phyloP scores from a whole-genome alignment of 2,113 vertebrate species.

The Isichthys henryi region DNA sequence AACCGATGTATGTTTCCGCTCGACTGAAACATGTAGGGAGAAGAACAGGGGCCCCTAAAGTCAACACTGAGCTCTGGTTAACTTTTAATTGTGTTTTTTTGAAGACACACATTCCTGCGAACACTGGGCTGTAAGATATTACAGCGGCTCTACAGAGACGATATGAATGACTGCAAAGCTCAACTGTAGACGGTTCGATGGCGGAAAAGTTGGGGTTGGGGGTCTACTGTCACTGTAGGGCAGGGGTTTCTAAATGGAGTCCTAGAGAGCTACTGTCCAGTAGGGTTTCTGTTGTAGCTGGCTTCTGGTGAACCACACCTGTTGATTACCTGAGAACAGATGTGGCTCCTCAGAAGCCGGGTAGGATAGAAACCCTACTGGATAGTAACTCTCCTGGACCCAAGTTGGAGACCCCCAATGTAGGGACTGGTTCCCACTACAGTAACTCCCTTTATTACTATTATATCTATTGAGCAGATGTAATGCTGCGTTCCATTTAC shows the following conservation, averaged over 20 bases:
- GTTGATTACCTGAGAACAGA: too few relatives aligned
- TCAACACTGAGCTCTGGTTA: background rate
- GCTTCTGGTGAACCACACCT: too few relatives aligned
- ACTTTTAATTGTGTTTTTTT: background rate
- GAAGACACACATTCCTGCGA: background rate
- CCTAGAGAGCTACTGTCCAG: too few relatives aligned
- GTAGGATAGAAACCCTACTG: too few relatives aligned
- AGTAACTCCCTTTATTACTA: background rate
- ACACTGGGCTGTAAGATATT: background rate
- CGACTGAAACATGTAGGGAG: background rate
- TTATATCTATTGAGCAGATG: background rate
- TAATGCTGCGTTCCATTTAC: background rate
- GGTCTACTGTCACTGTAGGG: background rate
- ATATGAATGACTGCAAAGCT: background rate
- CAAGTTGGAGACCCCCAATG: background rate
- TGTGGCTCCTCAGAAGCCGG: too few relatives aligned
- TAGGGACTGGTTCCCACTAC: background rate
- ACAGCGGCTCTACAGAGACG: background rate
- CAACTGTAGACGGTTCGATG: background rate
- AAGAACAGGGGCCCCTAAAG: background rate
- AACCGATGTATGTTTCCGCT: background rate
- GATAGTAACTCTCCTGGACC: too few relatives aligned
- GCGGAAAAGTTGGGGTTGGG: background rate
- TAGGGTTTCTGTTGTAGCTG: too few relatives aligned
- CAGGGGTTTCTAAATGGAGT: too few relatives aligned